Conservation (phyloP, 2,113 vertebrate species). For the Macquaria ambigua region DNA sequence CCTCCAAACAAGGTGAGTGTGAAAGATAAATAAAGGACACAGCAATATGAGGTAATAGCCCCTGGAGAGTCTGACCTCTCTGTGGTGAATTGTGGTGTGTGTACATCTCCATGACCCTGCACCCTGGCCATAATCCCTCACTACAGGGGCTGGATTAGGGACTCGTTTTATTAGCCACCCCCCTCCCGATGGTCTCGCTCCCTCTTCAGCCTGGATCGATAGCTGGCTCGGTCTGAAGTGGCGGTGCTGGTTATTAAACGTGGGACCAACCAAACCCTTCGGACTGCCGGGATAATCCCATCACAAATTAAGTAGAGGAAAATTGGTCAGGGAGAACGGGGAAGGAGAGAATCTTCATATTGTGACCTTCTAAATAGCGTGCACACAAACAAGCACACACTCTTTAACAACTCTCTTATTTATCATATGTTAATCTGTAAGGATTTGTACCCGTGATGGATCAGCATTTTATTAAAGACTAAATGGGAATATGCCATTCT, state of each 20-base stretch:
- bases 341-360: conserved; percentile 49
- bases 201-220: conserved; percentile 80
- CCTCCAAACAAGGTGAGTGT: conserved; percentile 60
- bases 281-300: conserved; percentile 77
- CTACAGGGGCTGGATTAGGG: conserved; percentile 80
- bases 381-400: conserved; percentile 36
- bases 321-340: conserved; percentile 63
- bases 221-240: conserved; percentile 76
- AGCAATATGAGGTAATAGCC: conserved; percentile 64
- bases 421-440: conserved; percentile 42
- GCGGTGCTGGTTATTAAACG: conserved; percentile 82
- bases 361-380: conserved; percentile 65
- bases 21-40: conserved; percentile 72
- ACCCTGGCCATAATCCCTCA: conserved; percentile 77
- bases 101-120: conserved; percentile 63
- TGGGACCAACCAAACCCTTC: conserved; percentile 76
- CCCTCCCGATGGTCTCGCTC: conserved; percentile 35
- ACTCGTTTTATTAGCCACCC: conserved; percentile 76
- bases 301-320: conserved; percentile 78
- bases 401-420: conserved; percentile 21
- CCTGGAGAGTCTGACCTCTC: conserved; percentile 58
- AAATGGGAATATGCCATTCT: conserved; percentile 18
- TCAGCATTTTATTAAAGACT: conserved; percentile 38
- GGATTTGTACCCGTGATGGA: conserved; percentile 28
- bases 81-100: conserved; percentile 58